Evolutionary conservation across 1,140 invertebrate species (phyloP).

Genomic region (Akabosia matsudoensis): DNA sequence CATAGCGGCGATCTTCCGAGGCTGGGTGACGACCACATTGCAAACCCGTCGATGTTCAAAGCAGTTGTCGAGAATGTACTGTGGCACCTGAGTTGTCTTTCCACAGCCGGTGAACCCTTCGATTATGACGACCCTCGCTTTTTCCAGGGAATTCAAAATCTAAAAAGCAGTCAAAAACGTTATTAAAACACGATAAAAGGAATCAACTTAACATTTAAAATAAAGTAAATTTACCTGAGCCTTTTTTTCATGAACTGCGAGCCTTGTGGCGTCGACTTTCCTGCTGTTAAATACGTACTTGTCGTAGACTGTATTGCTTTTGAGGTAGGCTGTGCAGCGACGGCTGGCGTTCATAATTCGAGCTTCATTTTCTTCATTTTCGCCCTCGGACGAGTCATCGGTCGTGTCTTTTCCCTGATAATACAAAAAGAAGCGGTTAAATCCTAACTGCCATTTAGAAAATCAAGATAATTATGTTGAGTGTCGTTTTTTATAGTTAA

Average conservation of each 20-base stretch:
- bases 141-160: constrained; percentile 63
- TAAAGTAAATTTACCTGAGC: constrained; percentile 1
- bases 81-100: constrained; percentile 56
- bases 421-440: too few species aligned
- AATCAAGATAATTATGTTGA: too few species aligned
- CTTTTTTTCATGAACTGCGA: constrained; percentile 28
- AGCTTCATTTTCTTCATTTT: not conserved
- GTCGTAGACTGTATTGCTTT: constrained; percentile 14
- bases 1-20: constrained; percentile 77
- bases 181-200: not conserved
- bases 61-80: constrained; percentile 78
- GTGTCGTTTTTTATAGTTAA: too few species aligned
- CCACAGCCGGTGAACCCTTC: constrained; percentile 69
- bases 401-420: not conserved
- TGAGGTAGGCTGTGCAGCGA: not conserved
- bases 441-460: too few species aligned
- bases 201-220: not conserved
- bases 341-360: not conserved
- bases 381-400: not conserved
- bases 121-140: constrained; percentile 72
- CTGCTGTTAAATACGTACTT: constrained; percentile 33
- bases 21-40: constrained; percentile 84
- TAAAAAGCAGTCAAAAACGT: constrained; percentile 47
- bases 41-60: constrained; percentile 59
- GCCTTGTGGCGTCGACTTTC: constrained; percentile 13